Evolutionary conservation across 2,888 invertebrate genomes (phyloP), one percentile per base, ranked within the genome.

Genomic region (Scaptomyza cyrtandrae): DNA sequence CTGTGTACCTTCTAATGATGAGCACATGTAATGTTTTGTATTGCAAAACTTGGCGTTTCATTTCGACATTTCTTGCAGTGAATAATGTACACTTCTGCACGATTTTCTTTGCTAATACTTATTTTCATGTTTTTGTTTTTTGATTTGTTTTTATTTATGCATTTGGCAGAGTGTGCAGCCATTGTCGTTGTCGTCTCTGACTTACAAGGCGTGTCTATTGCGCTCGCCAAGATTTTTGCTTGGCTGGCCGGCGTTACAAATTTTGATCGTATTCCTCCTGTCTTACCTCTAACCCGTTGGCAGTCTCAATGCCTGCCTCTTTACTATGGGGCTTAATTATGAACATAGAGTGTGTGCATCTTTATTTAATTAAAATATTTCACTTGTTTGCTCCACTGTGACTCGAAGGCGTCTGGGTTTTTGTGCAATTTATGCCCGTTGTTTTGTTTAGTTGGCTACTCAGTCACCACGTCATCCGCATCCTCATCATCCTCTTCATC

Each of bases 11-110:
- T 72, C 70, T 86, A 88, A 88, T 88, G 87, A 88, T 80, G 88
- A 84, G 77, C 87, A 84, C 74, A 84, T 88, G 87, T 84, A 85
- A 79, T 81, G 79, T 75, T 71, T 85, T 71, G 63, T 77, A 81
- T 84, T 84, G 87, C 87, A 85, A 86, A 86, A 86, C 87, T 81
- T 80, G 87, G 78, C 81, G 89, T 80, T 78, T 86, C 67, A 74
- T 84, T 86, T 81, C 78, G 78, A 76, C 80, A 85, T 78, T 85
- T 86, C 76, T 78, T 66, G 81, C 75, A 64, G 85, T 87, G 87
- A 87, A 83, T 85, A 78, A 87, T 81, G 83, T 85, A 85, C 74
- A 65, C 57, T 71, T 67, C 37, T 77, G 62, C 56, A 43, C 66
- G 62, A 78, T 72, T 27, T 37, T 45, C 10, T 44, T 6, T 43